Evolutionary conservation across 23 tunicate species (phyloP), one percentile per base, ranked within the genome.

Genomic region (Ascidia mentula): DNA sequence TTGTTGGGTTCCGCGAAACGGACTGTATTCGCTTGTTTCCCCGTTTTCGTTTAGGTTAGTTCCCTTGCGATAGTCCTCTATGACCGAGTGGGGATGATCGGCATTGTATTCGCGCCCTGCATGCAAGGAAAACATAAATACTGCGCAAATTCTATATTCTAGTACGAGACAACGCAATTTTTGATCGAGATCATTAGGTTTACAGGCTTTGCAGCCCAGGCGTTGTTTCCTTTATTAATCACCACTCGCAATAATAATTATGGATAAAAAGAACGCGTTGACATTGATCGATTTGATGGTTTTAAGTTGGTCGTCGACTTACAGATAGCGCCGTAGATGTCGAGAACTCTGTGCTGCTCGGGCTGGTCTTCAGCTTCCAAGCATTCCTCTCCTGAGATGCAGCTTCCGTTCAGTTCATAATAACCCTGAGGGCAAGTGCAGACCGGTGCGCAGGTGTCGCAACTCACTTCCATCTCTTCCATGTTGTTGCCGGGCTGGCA

Each of bases 71-170:
- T 79, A 86, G 22, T 22, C 30, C 36, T 34, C 69, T 1, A 86
- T 59, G 39, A 73, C 46, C 9, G 35, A 36, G 74, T 79, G 46
- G 18, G 90, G 90, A 40, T 86, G 73, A 40, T 70, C 46, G 59
- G 31, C 40, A 35, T 46, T 72, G 75, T 79, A 86, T 45, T 79
- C 84, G 18, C 46, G 34, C 90, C 90, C 90, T 86, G 80, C 38
- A 30, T n/a, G n/a, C n/a, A n/a, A n/a, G n/a, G n/a, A n/a, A n/a
- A n/a, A n/a, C n/a, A n/a, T n/a, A n/a, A n/a, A n/a, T n/a, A n/a
- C n/a, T n/a, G n/a, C n/a, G n/a, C n/a, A n/a, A n/a, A n/a, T n/a
- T n/a, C n/a, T n/a, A n/a, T n/a, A n/a, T n/a, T n/a, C n/a, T n/a
- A n/a, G n/a, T n/a, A n/a, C n/a, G n/a, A n/a, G n/a, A n/a, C n/a